These are phyloP conservation scores for Candidula unifasciata DNA, from an alignment of 2,888 invertebrate genomes.

Conservation along the genomic window DNA sequence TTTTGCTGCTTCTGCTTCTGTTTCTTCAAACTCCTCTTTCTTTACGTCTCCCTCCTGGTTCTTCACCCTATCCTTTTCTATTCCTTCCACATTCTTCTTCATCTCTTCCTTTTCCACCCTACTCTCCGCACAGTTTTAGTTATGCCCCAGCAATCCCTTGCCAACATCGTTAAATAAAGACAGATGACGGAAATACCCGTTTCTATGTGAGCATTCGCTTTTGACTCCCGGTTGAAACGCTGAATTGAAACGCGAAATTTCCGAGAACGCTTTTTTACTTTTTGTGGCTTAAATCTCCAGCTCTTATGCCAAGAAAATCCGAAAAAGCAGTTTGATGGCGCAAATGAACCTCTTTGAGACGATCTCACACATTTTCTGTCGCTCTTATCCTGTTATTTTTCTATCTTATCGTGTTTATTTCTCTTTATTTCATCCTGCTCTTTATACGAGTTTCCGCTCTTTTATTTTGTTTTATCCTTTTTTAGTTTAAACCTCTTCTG, in stretches of 20 bases:
- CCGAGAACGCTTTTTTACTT: not conserved
- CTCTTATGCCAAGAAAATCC: slow-evolving; percentile 19
- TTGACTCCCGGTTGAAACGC: slow-evolving; percentile 1
- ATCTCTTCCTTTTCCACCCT: too few relatives aligned
- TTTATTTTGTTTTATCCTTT: too few relatives aligned
- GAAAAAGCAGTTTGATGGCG: slow-evolving; percentile 13
- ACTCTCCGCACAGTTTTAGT: not conserved
- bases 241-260: slow-evolving; percentile 10
- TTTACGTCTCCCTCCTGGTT: too few relatives aligned
- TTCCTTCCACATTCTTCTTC: too few relatives aligned
- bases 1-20: not conserved
- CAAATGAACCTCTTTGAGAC: slow-evolving; percentile 18
- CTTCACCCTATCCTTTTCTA: too few relatives aligned
- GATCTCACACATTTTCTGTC: not conserved
- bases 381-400: not conserved
- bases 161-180: slow-evolving; percentile 3
- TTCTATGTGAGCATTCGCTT: not conserved
- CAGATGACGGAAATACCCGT: not conserved
- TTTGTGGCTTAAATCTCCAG: not conserved
- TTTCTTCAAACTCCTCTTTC: not conserved
- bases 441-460: too few relatives aligned
- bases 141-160: not conserved
- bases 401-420: not conserved
- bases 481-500: too few relatives aligned
- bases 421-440: too few relatives aligned